Percentiles rank a stretch among this genome's conserved stretches.
phyloP scores from a whole-genome alignment of 2,888 invertebrate species.

The Imbricaverruca yamaguchii region DNA sequence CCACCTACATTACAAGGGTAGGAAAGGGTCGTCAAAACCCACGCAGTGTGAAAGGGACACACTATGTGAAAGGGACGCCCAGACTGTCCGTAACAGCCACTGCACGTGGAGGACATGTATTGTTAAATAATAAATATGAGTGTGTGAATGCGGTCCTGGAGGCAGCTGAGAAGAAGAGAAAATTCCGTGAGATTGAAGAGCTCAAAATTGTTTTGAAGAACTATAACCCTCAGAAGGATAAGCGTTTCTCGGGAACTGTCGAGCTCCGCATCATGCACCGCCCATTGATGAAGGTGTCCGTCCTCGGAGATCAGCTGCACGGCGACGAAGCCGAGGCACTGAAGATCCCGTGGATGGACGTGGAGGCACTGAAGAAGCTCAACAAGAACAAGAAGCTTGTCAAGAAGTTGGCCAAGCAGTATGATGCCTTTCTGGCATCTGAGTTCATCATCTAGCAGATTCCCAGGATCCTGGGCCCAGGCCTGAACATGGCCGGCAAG shows the following conservation, averaged over 20 bases:
- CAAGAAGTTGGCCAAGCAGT: constrained; percentile 88
- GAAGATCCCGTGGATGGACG: constrained; percentile 91
- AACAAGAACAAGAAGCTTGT: constrained; percentile 99
- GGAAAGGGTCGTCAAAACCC: too few species aligned
- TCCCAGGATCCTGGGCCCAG: constrained; percentile 94
- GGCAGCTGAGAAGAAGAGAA: constrained; percentile 66
- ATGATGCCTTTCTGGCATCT: constrained; percentile 97
- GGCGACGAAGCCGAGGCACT: constrained; percentile 95
- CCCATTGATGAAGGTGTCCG: constrained; percentile 97
- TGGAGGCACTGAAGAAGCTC: constrained; percentile 94
- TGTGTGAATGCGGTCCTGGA: constrained; percentile 76
- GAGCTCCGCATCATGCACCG: constrained; percentile 97
- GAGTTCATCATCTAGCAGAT: constrained; percentile 99
- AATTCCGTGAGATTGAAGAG: constrained; percentile 95
- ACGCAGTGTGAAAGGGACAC: too few species aligned
- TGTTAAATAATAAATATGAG: too few species aligned
- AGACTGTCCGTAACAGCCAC: too few species aligned
- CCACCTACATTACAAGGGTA: too few species aligned
- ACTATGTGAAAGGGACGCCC: too few species aligned
- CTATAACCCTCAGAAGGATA: constrained; percentile 99
- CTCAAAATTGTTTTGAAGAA: constrained; percentile 99
- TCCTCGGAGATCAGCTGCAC: constrained; percentile 98
- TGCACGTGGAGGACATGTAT: too few species aligned
- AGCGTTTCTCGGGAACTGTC: constrained; percentile 99
- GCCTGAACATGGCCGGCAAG: constrained; percentile 99